Conservation (phyloP, 2,113 vertebrate species). For the Prolemur simus region DNA sequence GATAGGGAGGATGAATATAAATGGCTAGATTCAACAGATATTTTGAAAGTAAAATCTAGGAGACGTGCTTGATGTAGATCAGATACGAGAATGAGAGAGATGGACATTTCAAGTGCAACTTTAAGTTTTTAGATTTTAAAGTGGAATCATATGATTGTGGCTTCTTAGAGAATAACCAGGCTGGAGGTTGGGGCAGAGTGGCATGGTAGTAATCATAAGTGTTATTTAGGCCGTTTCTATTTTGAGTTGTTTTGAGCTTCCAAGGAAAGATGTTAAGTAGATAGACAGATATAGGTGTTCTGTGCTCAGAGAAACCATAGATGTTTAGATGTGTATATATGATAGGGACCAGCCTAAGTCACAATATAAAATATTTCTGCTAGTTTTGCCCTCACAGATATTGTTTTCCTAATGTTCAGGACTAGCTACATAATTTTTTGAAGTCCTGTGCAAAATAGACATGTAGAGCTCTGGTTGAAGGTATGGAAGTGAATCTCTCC, state of each 20-base stretch:
- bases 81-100: not conserved
- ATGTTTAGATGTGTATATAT: not conserved
- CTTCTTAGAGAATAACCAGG: not conserved
- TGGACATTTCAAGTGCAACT: not conserved
- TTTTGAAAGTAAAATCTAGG: not conserved
- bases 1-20: not conserved
- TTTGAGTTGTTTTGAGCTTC: not conserved
- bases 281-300: fast-evolving
- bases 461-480: not conserved
- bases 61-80: not conserved
- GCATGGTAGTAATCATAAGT: not conserved
- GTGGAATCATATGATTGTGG: not conserved
- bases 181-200: not conserved
- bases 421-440: not conserved
- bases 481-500: not conserved
- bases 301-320: not conserved
- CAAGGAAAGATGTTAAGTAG: not conserved
- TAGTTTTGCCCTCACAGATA: not conserved
- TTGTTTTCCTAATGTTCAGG: not conserved
- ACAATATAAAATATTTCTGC: not conserved
- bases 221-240: not conserved
- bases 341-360: not conserved
- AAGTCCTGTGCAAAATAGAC: not conserved
- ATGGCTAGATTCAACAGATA: not conserved
- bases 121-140: not conserved